These are phyloP conservation scores for Plagodis pulveraria DNA, from an alignment of 2,888 invertebrate genomes.

Conservation along the genomic window DNA sequence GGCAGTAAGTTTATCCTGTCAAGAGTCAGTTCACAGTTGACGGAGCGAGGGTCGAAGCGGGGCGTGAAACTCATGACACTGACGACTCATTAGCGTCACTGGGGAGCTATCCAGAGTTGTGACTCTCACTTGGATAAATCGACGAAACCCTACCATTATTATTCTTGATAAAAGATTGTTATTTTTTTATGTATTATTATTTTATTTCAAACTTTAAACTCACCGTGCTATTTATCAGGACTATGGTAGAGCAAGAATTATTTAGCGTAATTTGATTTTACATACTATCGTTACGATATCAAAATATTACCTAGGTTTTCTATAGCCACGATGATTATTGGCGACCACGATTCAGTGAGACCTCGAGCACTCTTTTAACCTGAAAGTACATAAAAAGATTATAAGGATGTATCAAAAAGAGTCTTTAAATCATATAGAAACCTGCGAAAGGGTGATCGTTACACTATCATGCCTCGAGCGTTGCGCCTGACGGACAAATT, in stretches of 20 bases:
- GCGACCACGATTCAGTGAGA: too few species aligned
- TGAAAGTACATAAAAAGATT: too few species aligned
- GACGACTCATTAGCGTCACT: constrained; percentile 70
- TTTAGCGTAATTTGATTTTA: too few species aligned
- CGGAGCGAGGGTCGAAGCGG: constrained; percentile 37
- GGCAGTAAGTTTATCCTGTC: constrained; percentile 45
- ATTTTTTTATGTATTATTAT: too few species aligned
- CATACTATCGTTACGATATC: too few species aligned
- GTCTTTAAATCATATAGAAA: constrained; percentile 5
- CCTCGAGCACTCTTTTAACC: too few species aligned
- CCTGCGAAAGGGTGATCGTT: constrained; percentile 34
- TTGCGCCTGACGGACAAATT: constrained; percentile 63
- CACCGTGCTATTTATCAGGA: too few species aligned
- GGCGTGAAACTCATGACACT: constrained; percentile 60
- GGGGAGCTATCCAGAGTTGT: constrained; percentile 21
- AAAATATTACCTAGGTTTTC: too few species aligned
- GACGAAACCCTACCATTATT: constrained; percentile 8
- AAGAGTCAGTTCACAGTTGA: constrained; percentile 40
- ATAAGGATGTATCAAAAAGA: background rate
- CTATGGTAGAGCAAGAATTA: too few species aligned
- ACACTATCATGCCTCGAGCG: constrained; percentile 40
- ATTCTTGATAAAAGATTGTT: background rate
- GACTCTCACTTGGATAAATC: constrained; percentile 22
- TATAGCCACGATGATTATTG: too few species aligned
- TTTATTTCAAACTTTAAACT: too few species aligned